Percentiles rank a stretch among this genome's conserved stretches.
Evolutionary conservation across 2,113 vertebrate species (phyloP).

Genomic region (Tursiops truncatus): DNA sequence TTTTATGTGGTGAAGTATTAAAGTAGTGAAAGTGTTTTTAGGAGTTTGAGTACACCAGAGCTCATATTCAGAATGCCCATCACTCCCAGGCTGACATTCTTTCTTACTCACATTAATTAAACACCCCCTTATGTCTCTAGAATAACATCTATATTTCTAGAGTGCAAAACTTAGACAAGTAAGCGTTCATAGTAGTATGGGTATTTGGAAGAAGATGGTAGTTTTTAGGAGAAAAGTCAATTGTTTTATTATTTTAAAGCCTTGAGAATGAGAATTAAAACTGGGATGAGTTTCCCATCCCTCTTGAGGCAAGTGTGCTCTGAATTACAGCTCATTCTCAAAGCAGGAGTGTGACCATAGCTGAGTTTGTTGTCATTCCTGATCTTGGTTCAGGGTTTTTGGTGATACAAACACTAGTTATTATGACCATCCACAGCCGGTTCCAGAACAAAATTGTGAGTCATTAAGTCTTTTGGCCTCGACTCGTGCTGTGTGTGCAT

Average conservation of each 20-base stretch:
- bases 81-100: background rate
- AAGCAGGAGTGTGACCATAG: background rate
- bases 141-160: background rate
- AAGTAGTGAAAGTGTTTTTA: constrained; percentile 5
- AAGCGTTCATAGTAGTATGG: background rate
- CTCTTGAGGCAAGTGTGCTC: background rate
- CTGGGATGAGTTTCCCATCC: background rate
- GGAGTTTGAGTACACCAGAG: background rate
- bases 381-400: background rate
- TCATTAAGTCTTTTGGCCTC: background rate
- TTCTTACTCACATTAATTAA: background rate
- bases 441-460: background rate
- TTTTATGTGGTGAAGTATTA: background rate
- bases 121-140: background rate
- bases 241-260: background rate
- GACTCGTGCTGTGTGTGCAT: background rate
- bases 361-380: background rate
- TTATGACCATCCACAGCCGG: background rate
- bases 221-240: background rate
- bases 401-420: background rate
- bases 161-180: background rate
- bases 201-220: background rate
- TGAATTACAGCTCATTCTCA: background rate
- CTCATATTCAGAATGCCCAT: constrained; percentile 31
- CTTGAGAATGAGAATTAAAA: background rate